Evolutionary conservation across 2,888 invertebrate species (phyloP).

Genomic region (Kuschelorhynchus macadamiae): DNA sequence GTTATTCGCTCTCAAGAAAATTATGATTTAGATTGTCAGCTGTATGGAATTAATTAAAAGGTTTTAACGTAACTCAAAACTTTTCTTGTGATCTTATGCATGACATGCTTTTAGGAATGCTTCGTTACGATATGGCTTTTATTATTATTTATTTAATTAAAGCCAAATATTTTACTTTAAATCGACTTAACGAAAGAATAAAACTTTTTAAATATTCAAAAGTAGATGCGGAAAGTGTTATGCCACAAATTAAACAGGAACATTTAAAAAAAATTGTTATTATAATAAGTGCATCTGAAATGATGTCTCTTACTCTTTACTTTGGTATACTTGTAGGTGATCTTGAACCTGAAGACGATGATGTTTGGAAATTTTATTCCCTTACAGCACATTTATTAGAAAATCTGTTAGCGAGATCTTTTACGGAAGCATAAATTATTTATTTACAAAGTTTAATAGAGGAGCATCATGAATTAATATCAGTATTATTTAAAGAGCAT

Average conservation of each 20-base stretch:
- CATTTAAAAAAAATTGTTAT: conserved; percentile 50
- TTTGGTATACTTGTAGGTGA: conserved; percentile 18
- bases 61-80: conserved; percentile 12
- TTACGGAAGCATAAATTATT: background rate
- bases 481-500: background rate
- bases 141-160: conserved; percentile 7
- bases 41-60: conserved; percentile 5
- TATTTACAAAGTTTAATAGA: background rate
- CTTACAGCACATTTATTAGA: conserved; percentile 5
- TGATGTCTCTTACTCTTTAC: conserved; percentile 9
- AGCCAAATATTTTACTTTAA: conserved; percentile 16
- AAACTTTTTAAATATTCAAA: conserved; percentile 21
- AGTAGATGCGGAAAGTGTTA: conserved; percentile 6
- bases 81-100: conserved; percentile 22
- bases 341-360: background rate
- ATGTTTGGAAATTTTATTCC: conserved; percentile 8
- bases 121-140: conserved; percentile 18
- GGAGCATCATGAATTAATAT: background rate
- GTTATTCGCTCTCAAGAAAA: background rate
- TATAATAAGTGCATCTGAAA: conserved; percentile 16
- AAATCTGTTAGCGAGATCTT: background rate
- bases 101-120: conserved; percentile 16
- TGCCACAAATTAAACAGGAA: conserved; percentile 11
- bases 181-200: conserved; percentile 16
- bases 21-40: conserved; percentile 1